Conservation (phyloP, 2,113 vertebrate genomes). For the Platysternon megacephalum region DNA sequence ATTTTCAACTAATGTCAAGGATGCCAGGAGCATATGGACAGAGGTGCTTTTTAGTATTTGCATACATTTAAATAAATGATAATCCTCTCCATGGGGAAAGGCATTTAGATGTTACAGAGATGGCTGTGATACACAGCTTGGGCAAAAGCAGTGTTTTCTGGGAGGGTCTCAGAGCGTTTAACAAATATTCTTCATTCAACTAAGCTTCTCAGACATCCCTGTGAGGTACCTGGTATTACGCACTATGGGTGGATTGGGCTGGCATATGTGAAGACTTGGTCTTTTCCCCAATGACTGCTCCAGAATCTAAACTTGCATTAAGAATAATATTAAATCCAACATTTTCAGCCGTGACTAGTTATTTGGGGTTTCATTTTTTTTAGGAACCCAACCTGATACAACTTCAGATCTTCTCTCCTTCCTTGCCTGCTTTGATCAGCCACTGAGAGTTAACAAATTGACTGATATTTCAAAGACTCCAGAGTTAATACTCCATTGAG, state of each 20-base stretch:
- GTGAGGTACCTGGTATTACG: not conserved
- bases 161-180: not conserved
- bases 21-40: not conserved
- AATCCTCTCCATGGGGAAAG: not conserved
- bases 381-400: not conserved
- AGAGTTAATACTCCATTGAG: fast-evolving
- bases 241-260: not conserved
- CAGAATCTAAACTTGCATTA: not conserved
- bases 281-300: not conserved
- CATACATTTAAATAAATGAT: not conserved
- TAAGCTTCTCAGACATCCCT: not conserved
- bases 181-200: not conserved
- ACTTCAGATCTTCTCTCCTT: not conserved
- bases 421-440: constrained; percentile 51
- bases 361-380: not conserved
- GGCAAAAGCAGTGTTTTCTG: not conserved
- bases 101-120: not conserved
- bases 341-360: not conserved
- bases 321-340: not conserved
- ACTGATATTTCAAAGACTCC: not conserved
- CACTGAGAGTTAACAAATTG: constrained; percentile 14
- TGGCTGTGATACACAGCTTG: not conserved
- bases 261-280: not conserved
- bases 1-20: not conserved
- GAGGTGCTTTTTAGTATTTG: not conserved